These are phyloP conservation scores for Patiria miniata DNA, from an alignment of 35 echinoderm and acorn worm genomes.

Conservation along the genomic window DNA sequence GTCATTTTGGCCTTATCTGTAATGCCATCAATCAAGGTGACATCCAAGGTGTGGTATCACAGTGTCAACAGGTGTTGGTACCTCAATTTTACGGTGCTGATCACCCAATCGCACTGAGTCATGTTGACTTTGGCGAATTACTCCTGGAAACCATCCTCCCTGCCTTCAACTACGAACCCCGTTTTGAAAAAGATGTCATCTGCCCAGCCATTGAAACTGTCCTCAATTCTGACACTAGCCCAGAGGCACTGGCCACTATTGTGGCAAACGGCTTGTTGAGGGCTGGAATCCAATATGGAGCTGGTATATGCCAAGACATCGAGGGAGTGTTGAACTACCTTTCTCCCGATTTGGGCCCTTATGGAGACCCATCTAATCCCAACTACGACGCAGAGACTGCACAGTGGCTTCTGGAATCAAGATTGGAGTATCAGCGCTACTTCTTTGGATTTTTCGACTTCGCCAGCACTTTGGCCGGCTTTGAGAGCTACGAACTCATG, in stretches of 20 bases:
- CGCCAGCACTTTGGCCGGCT: background rate
- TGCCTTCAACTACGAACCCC: background rate
- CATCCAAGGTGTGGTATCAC: background rate
- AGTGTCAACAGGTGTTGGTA: background rate
- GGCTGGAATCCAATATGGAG: conserved; percentile 33
- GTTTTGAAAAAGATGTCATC: background rate
- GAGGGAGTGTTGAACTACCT: conserved; percentile 39
- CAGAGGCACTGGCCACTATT: background rate
- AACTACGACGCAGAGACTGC: background rate
- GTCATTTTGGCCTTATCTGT: background rate
- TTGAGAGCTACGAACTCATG: conserved; percentile 2
- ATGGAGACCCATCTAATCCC: background rate
- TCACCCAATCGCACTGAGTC: background rate
- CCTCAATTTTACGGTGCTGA: background rate
- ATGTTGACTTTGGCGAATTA: background rate
- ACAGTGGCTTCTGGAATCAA: background rate
- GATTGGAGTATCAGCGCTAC: background rate
- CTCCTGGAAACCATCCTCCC: conserved; percentile 1
- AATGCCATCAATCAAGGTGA: background rate
- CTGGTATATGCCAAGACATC: conserved; percentile 35
- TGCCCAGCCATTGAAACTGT: conserved; percentile 43
- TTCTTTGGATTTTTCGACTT: background rate
- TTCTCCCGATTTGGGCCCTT: background rate
- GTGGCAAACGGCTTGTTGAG: conserved; percentile 15
- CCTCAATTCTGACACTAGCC: conserved; percentile 32